Percentiles rank a stretch among this genome's conserved stretches.
Conservation (phyloP, 30 jellyfish, hydroid and myxozoan species). For the Aurelia coerulea region DNA sequence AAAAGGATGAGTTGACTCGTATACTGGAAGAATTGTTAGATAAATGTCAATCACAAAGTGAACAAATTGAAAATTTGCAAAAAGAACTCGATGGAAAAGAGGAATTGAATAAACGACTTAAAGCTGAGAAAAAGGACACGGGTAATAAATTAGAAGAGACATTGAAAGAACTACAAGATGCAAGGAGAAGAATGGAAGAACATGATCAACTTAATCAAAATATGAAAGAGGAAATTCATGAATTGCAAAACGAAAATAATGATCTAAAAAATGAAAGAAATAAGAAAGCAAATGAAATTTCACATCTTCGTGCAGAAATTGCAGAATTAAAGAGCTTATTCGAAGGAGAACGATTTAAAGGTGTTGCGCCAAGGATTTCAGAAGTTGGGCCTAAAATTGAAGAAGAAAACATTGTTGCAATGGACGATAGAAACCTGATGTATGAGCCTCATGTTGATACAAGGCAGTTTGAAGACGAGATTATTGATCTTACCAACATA, state of each 20-base stretch:
- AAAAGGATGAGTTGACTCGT: slow-evolving; percentile 40
- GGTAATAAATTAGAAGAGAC: neutral
- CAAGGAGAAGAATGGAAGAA: neutral
- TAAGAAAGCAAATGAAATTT: no score
- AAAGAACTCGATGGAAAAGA: neutral
- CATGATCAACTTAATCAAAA: no score
- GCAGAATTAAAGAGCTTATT: no score
- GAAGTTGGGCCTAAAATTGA: neutral
- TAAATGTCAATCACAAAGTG: slow-evolving; percentile 22
- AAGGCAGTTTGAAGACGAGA: slow-evolving; percentile 5
- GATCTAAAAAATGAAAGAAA: no score
- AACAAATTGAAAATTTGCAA: slow-evolving; percentile 23
- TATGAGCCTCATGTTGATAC: neutral
- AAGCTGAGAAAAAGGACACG: neutral
- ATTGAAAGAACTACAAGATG: neutral
- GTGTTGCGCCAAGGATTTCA: slow-evolving; percentile 1
- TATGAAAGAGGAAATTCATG: no score
- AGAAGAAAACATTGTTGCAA: slow-evolving; percentile 6
- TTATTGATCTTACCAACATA: slow-evolving; percentile 5
- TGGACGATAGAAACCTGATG: slow-evolving; percentile 8
- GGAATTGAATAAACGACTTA: no score
- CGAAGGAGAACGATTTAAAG: slow-evolving; percentile 17
- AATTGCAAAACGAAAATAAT: no score
- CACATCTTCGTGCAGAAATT: no score
- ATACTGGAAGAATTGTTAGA: slow-evolving; percentile 45